Base-by-base conservation (phyloP, 2,888 invertebrate genomes). In the Poecilus cupreus region DNA sequence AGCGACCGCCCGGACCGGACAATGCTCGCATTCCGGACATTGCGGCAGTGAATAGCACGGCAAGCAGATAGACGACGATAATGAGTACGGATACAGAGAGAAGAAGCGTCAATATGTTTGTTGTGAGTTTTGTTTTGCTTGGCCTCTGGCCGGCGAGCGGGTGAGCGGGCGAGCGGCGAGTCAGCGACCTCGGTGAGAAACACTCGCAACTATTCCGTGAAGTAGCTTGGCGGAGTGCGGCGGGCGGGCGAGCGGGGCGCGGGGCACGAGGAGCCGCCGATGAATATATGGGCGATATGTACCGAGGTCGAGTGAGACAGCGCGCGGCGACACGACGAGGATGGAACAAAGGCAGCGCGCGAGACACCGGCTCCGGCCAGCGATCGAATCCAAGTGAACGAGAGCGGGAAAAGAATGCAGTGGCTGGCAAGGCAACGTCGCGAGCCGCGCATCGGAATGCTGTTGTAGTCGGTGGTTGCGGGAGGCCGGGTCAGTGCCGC, bases 381-480 rank as follows among this genome's bases (percentile, higher is more conserved):
- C 86, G 87, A 87, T 88, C 87, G 87, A 87, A 87, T 86, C 85
- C 86, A 84, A 86, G 84, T 86, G 87, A 88, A 87, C 86, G 87
- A 87, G 87, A 87, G 87, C 87, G 88, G 86, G 87, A 87, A 87
- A 87, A 87, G 87, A 87, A 87, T 87, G 85, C 84, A 82, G 80
- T 79, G 70, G 72, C 60, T 24, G 6, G 22, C 37, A 39, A 54
- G 77, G 78, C 80, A 80, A 70, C 80, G 80, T 68, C 70, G 80
- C 80, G 88, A 88, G 88, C 88, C 88, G 87, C 88, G 87, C 88
- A 87, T 88, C 87, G 88, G 88, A 89, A 89, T 89, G 90, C 89
- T 89, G 88, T 89, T 89, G 89, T 87, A 89, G 89, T 87, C 88
- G 86, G 87, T 88, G 86, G 89, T 89, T 90, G 90, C 88, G 89